Evolutionary conservation across 1,140 invertebrate genomes (phyloP).

Genomic region (Zeugodacus cucurbitae): DNA sequence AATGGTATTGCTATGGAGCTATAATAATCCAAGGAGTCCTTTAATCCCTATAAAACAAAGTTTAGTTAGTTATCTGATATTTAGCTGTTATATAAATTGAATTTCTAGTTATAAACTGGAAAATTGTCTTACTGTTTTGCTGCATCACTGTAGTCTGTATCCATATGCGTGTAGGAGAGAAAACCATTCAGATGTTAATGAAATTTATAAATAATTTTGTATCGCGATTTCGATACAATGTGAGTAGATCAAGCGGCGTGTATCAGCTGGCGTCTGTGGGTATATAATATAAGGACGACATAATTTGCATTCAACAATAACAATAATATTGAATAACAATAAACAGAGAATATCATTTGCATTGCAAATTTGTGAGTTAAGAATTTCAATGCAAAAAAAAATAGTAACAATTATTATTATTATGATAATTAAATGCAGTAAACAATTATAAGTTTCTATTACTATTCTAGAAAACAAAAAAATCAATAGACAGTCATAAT

Average conservation of each 20-base stretch:
- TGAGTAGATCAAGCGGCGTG: not conserved
- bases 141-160: no score
- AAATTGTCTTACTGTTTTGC: no score
- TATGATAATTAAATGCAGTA: no score
- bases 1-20: no score
- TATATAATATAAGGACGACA: not conserved
- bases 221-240: not conserved
- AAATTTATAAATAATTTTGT: not conserved
- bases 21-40: no score
- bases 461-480: not conserved
- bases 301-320: not conserved
- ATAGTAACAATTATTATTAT: no score
- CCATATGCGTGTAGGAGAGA: no score
- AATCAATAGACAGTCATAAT: not conserved
- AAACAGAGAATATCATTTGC: not conserved
- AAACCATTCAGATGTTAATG: not conserved
- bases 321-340: not conserved
- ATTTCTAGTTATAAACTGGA: no score
- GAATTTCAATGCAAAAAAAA: not conserved
- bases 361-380: not conserved
- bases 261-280: not conserved
- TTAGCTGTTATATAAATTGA: no score
- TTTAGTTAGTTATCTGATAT: no score
- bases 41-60: no score
- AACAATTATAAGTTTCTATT: not conserved